A percentile compares a stretch with the other conserved stretches of the same genome.
phyloP scores from a whole-genome alignment of 2,888 invertebrate genomes.

The Copidosoma aretas region DNA sequence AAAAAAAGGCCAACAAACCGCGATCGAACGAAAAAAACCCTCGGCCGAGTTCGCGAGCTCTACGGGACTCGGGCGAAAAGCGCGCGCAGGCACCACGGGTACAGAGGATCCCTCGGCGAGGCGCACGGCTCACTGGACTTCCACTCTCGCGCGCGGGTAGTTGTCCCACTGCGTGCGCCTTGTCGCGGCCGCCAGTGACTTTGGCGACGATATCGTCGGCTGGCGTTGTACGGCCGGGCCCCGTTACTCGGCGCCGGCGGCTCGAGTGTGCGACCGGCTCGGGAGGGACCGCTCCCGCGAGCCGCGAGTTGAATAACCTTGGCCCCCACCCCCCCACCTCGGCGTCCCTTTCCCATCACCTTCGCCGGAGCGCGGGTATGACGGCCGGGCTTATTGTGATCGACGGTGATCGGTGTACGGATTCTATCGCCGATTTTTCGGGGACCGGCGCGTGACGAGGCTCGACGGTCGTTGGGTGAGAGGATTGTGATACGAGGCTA shows the following conservation, averaged over 20 bases:
- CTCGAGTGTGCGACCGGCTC: background rate
- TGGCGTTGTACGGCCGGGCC: constrained; percentile 8
- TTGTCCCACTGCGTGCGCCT: background rate
- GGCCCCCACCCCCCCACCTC: background rate
- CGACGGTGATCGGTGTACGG: too few species aligned
- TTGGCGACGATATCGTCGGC: background rate
- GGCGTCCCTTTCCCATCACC: background rate
- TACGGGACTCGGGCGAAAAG: background rate
- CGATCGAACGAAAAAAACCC: background rate
- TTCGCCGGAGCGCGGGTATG: background rate
- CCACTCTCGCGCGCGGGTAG: background rate
- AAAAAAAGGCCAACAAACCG: too few species aligned
- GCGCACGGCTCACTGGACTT: too few species aligned
- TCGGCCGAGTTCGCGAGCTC: background rate
- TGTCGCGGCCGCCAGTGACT: background rate
- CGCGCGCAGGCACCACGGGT: background rate
- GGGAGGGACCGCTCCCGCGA: background rate
- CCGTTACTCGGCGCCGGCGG: constrained; percentile 22
- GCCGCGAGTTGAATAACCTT: constrained; percentile 21
- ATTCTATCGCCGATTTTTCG: too few species aligned
- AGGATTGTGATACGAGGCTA: too few species aligned
- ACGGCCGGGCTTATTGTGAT: too few species aligned
- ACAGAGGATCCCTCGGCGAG: too few species aligned
- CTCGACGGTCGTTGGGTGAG: too few species aligned
- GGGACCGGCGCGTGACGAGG: too few species aligned